Evolutionary conservation across 2,888 invertebrate species (phyloP).

Genomic region (Campoplex capitator): DNA sequence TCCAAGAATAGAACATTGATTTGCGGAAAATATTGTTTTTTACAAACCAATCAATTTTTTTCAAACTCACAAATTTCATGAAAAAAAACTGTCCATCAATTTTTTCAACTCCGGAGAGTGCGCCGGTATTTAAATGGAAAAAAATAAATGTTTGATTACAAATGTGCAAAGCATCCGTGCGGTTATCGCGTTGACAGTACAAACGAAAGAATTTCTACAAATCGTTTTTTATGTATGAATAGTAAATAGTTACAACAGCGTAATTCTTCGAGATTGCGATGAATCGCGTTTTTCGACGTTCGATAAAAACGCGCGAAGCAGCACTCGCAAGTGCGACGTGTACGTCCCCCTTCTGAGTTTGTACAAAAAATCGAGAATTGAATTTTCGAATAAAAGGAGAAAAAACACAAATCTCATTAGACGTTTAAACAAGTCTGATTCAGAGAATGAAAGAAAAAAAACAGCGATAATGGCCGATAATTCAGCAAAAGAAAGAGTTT

Average conservation of each 20-base stretch:
- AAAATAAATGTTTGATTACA: not conserved
- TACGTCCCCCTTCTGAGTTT: not conserved
- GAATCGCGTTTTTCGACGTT: not conserved
- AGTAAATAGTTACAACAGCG: not conserved
- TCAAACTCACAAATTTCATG: too few relatives aligned
- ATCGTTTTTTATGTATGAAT: not conserved
- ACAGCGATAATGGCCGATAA: not conserved
- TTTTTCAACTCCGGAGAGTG: not conserved
- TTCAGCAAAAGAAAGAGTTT: not conserved
- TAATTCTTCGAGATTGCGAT: not conserved
- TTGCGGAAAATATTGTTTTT: too few relatives aligned
- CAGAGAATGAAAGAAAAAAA: conserved; percentile 7
- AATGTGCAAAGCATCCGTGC: not conserved
- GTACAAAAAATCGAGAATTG: not conserved
- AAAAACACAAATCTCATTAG: conserved; percentile 13
- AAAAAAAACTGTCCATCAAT: not conserved
- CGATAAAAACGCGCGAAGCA: not conserved
- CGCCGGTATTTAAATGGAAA: not conserved
- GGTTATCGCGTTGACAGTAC: not conserved
- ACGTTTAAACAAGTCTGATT: not conserved
- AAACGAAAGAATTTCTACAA: not conserved
- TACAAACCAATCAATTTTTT: too few relatives aligned
- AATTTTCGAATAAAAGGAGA: conserved; percentile 32
- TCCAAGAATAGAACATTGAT: too few relatives aligned
- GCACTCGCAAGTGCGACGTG: not conserved